phyloP scores from a whole-genome alignment of 2,888 invertebrate genomes.

The Apodemia duryi region DNA sequence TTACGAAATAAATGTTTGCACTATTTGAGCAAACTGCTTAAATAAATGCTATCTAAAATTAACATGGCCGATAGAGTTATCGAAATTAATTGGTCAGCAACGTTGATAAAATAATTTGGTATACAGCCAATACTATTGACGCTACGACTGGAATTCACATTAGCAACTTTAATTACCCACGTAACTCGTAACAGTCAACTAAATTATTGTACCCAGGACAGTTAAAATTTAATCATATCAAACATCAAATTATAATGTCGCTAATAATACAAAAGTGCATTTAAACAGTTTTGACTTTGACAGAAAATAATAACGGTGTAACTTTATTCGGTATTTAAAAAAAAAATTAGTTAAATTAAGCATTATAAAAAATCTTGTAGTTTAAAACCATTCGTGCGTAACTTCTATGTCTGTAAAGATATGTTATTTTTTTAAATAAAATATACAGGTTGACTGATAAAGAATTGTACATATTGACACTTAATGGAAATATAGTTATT shows the following conservation, averaged over 20 bases:
- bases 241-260: neutral
- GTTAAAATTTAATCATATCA: neutral
- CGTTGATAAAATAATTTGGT: slow-evolving; percentile 14
- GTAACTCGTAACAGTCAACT: slow-evolving; percentile 1
- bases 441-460: no score
- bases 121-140: slow-evolving; percentile 10
- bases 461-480: no score
- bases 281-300: no score
- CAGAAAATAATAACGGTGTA: no score
- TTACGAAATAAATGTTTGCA: neutral
- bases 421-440: no score
- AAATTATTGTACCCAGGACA: slow-evolving; percentile 7
- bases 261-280: neutral
- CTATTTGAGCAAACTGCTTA: neutral
- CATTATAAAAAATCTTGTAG: no score
- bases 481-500: no score
- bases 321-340: no score
- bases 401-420: no score
- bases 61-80: slow-evolving; percentile 10
- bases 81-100: slow-evolving; percentile 12
- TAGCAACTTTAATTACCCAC: slow-evolving; percentile 13
- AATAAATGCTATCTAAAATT: slow-evolving; percentile 8
- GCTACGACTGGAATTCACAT: slow-evolving; percentile 9
- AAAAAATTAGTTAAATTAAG: no score
- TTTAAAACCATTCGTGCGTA: no score